Conservation (phyloP, 2,113 vertebrate species). For the Holacanthus passer region DNA sequence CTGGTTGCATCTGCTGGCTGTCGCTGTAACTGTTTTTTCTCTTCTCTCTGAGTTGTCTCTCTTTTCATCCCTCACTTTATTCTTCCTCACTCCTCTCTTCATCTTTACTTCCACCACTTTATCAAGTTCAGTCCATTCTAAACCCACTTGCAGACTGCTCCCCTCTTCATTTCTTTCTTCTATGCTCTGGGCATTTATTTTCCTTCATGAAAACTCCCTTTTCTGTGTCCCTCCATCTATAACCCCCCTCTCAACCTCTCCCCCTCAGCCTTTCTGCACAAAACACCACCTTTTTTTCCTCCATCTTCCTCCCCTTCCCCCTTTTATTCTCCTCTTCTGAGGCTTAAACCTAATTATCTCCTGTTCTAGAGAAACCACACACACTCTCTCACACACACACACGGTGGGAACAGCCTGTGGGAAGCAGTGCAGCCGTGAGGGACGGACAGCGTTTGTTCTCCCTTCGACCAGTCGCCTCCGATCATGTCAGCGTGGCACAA, state of each 20-base stretch:
- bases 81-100: neutral
- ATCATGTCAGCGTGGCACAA: slow-evolving; percentile 69
- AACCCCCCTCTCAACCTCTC: neutral
- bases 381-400: slow-evolving; percentile 60
- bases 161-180: neutral
- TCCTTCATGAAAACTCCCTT: slow-evolving; percentile 52
- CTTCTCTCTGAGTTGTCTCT: neutral
- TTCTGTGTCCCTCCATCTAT: slow-evolving; percentile 33
- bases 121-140: slow-evolving; percentile 16
- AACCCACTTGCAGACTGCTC: neutral
- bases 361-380: slow-evolving; percentile 52
- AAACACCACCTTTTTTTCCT: slow-evolving; percentile 50
- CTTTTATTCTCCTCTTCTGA: slow-evolving; percentile 65
- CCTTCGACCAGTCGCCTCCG: slow-evolving; percentile 65
- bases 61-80: neutral
- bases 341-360: slow-evolving; percentile 78
- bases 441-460: slow-evolving; percentile 74
- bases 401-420: slow-evolving; percentile 70
- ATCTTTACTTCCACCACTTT: slow-evolving; percentile 3
- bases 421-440: slow-evolving; percentile 71
- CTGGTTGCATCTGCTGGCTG: neutral
- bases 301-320: slow-evolving; percentile 48
- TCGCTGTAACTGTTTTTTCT: neutral
- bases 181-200: slow-evolving; percentile 13
- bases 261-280: slow-evolving; percentile 31